Base-by-base conservation (phyloP, 2,888 invertebrate genomes). In the Muschampia plurimacula region DNA sequence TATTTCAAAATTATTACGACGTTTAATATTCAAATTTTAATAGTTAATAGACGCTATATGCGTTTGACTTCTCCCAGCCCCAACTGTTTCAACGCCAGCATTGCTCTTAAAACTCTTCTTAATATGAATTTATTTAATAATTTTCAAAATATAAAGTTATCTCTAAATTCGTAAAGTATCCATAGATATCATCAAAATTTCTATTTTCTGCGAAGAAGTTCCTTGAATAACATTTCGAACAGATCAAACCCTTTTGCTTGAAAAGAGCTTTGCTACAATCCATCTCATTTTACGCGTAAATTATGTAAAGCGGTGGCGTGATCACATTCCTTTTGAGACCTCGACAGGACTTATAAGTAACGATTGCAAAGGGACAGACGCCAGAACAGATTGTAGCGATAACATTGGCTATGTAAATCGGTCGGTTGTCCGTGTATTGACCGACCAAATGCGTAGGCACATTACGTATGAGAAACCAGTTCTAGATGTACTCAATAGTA, bases 391-490 rank as follows among this genome's bases (percentile, higher is more conserved):
- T 70, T 76, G 69, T 69, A 32, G 71, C 72, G 77, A 75, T 74
- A 77, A 70, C 72, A 66, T 65, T n/a, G 75, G 65, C 80, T 78
- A 70, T 77, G 74, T 74, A 81, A 85, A 78, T 81, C 77, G 82
- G 86, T 69, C 77, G 85, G 83, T 74, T 84, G 76, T 75, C 76
- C 83, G 81, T 79, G 74, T 82, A 79, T 84, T 83, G 83, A 82
- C 84, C 82, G 82, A 66, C 64, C 74, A 62, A 76, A 75, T 79
- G 79, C 78, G 81, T 81, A 78, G 78, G 77, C 77, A 73, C 75
- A 79, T 83, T 83, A 81, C 80, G 79, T 77, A 73, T 70, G 72
- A 76, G 74, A 83, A 85, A 86, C 86, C 84, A 77, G 86, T 86
- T 85, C 80, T 81, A 79, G 77, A 44, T 82, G 82, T 85, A 83